Evolutionary conservation across 1,140 invertebrate genomes (phyloP), one percentile per base, ranked within the genome.

Genomic region (Gryon sp.): DNA sequence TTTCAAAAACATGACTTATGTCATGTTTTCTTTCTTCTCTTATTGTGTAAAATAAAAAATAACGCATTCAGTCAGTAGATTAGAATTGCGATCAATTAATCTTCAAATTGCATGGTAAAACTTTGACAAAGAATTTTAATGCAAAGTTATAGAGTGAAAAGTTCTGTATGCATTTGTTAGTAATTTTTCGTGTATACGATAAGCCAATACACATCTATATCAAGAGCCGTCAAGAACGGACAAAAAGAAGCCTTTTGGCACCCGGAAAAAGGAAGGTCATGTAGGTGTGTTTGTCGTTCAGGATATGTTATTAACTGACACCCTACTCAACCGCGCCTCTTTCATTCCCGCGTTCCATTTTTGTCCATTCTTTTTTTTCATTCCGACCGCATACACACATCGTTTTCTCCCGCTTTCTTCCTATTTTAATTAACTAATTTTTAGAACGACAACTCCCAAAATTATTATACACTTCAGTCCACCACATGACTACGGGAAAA

Each of bases 271-370:
- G 68, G 60, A 59, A 59, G 69, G 68, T 30, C 75, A 66, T 38
- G 60, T 45, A 45, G 45, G 75, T 70, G 72, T 70, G 78, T 80
- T 79, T 75, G 74, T 83, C 77, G 80, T 75, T 76, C 69, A 79
- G 82, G 80, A 83, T 79, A 77, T 82, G 79, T 82, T 82, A 83
- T 82, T 83, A 83, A 73, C 80, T 43, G 70, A 70, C 78, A 78
- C 63, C 68, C 73, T 68, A 68, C 60, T 72, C 63, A 68, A 55
- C 72, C 63, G 63, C 72, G 63, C 48, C 72, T 74, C 70, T 76
- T 68, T 57, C 63, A 65, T 62, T 74, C 76, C 53, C 38, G 48
- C 45, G 34, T 41, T 38, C 43, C 28, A 69, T 76, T 74, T 43
- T 73, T 52, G 73, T 46, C 24, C 45, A 55, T 40, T 50, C 36